phyloP scores from a whole-genome alignment of 2,888 invertebrate genomes.

The Brassicogethes aeneus region DNA sequence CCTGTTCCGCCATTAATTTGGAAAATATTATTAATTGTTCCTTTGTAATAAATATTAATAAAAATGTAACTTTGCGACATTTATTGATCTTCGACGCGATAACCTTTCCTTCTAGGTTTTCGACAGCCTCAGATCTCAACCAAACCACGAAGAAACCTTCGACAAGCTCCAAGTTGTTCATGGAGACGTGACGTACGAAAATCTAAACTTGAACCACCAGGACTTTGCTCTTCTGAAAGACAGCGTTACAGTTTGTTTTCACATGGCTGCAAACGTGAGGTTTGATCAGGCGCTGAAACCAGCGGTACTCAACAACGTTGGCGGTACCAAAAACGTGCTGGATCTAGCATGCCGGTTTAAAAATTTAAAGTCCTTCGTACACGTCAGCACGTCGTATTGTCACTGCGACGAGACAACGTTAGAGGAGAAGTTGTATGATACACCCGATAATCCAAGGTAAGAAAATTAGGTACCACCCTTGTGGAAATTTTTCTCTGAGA shows the following conservation, averaged over 20 bases:
- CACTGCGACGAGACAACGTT: conserved; percentile 72
- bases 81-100: too few relatives aligned
- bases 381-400: conserved; percentile 89
- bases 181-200: conserved; percentile 43
- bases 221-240: conserved; percentile 42
- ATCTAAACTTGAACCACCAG: conserved; percentile 39
- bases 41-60: too few relatives aligned
- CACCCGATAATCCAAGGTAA: conserved; percentile 40
- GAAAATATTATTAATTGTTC: too few relatives aligned
- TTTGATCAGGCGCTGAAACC: conserved; percentile 58
- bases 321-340: conserved; percentile 33
- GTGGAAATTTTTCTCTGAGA: too few relatives aligned
- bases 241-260: conserved; percentile 56
- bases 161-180: conserved; percentile 47
- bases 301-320: conserved; percentile 56
- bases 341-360: conserved; percentile 29
- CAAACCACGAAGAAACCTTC: conserved; percentile 29
- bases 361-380: conserved; percentile 52
- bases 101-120: conserved; percentile 31
- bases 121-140: conserved; percentile 26
- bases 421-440: conserved; percentile 73
- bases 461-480: neutral
- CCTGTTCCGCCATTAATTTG: too few relatives aligned
- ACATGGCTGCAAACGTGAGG: conserved; percentile 64
- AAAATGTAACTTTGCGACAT: too few relatives aligned